Evolutionary conservation across 1,140 invertebrate species (phyloP).

Genomic region (Drosophila ambigua): DNA sequence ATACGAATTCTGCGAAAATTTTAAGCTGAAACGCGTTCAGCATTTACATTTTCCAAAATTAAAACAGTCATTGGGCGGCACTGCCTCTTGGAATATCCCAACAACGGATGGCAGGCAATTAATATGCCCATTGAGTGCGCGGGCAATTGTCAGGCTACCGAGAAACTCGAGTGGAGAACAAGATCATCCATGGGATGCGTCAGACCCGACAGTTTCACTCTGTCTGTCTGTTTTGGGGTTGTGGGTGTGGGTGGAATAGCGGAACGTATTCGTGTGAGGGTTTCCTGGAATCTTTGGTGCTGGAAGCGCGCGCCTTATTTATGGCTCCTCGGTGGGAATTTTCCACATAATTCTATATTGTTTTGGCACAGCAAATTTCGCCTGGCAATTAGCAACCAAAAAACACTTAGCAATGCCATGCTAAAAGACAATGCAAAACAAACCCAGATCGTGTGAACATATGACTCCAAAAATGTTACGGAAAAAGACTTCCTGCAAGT

Average conservation of each 20-base stretch:
- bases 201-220: conserved; percentile 18
- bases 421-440: conserved; percentile 38
- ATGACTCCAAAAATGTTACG: neutral
- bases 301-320: conserved; percentile 20
- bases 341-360: conserved; percentile 55
- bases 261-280: conserved; percentile 5
- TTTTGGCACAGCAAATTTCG: conserved; percentile 34
- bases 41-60: conserved; percentile 54
- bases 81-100: conserved; percentile 2
- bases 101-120: conserved; percentile 39
- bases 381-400: conserved; percentile 42
- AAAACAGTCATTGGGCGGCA: conserved; percentile 7
- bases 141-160: conserved; percentile 57
- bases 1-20: conserved; percentile 60
- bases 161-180: conserved; percentile 35
- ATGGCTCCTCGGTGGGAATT: conserved; percentile 27
- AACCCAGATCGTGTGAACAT: conserved; percentile 7
- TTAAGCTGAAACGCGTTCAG: conserved; percentile 21
- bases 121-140: conserved; percentile 67
- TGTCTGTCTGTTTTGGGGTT: conserved; percentile 15
- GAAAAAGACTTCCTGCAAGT: too few relatives aligned
- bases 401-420: conserved; percentile 35
- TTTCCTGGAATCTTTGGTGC: conserved; percentile 40
- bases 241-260: conserved; percentile 28
- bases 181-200: conserved; percentile 26